Conservation (phyloP, 2,888 invertebrate species). For the Sinotaia quadrata region DNA sequence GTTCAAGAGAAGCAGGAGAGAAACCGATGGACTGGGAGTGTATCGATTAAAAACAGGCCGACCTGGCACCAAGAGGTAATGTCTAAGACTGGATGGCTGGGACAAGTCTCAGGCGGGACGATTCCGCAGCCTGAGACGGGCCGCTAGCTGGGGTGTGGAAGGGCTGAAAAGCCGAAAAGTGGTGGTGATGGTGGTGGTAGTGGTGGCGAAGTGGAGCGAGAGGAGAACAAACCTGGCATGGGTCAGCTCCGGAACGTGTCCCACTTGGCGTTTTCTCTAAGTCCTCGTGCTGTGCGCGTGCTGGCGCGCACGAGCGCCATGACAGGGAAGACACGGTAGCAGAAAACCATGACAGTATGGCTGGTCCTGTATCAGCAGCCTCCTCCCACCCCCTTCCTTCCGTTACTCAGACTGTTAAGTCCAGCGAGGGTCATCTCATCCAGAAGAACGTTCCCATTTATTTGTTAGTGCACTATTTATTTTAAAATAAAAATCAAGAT, state of each 20-base stretch:
- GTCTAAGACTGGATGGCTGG: too few relatives aligned
- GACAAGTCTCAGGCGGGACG: background rate
- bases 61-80: too few relatives aligned
- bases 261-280: background rate
- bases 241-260: slow-evolving; percentile 13
- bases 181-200: background rate
- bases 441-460: too few relatives aligned
- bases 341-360: slow-evolving; percentile 1
- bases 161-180: background rate
- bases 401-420: too few relatives aligned
- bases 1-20: too few relatives aligned
- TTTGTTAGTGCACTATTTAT: too few relatives aligned
- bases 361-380: background rate
- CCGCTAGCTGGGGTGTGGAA: background rate
- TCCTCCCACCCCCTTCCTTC: too few relatives aligned
- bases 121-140: background rate
- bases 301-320: slow-evolving; percentile 5
- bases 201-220: background rate
- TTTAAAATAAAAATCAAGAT: too few relatives aligned
- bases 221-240: background rate
- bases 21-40: too few relatives aligned
- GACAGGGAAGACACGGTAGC: slow-evolving; percentile 1
- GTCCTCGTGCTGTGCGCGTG: background rate
- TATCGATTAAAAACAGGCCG: too few relatives aligned
- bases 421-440: too few relatives aligned